Evolutionary conservation across 2,797 vertebrate species (phyloP), one percentile per base, ranked within the genome.

Genomic region (Neoniphon sammara): DNA sequence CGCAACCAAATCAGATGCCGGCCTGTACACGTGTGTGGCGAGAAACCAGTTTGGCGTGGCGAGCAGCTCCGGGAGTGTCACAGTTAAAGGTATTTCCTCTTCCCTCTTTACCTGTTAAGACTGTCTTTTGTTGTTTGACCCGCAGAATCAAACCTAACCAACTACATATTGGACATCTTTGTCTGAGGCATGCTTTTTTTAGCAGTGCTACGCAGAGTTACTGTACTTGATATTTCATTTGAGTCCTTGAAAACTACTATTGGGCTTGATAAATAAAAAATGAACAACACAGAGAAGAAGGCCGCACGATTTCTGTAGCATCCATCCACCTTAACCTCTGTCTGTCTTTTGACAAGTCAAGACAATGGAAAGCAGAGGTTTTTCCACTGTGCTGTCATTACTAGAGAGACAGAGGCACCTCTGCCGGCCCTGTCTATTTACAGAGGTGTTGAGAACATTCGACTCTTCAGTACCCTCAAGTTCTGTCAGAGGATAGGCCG

Each of bases 1-100:
- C 0, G 94, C 94, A 61, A 97, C 96, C 67, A 98, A 98, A 70
- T 78, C 94, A 0, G 98, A 99, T 0, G 95, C 94, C 0, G 97
- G 96, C 0, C 94, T 94, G 67, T 99, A 98, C 89, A 98, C 95
- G 2, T 99, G 98, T 1, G 86, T 95, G 59, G 98, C 98, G 17
- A 95, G 93, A 42, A 99, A 99, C 93, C 95, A 96, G 89, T 98
- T 99, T 1, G 98, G 98, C 3, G 94, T 94, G 0, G 97, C 96
- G 0, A 98, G 96, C 95, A 98, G 97, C 89, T 95, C 96, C 0
- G 97, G 97, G 69, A 97, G 91, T 42, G 71, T 99, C 83, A 78
- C 95, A 46, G 96, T 99, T n/a, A 99, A 99, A 97, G 98, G 98
- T 99, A 94, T 88, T 77, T 83, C 73, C 15, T 68, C 1, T 74